Base-by-base conservation (phyloP, 2,797 vertebrate species). In the Chaetodon trifasciatus region DNA sequence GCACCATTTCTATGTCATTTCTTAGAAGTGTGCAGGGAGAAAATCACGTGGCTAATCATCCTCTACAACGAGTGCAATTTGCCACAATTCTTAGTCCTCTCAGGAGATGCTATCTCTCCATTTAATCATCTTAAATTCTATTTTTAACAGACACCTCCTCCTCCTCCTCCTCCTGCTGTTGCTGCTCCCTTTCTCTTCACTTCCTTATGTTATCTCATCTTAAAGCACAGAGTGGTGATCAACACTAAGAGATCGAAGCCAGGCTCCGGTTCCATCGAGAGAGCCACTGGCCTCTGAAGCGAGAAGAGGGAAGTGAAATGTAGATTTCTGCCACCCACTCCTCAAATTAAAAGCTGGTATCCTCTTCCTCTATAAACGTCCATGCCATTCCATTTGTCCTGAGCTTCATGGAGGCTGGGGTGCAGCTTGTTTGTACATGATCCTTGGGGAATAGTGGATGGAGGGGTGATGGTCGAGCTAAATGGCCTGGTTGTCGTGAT, bases 71-170 rank as follows among this genome's bases (percentile, higher is more conserved):
- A 10, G 4, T 47, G 42, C 47, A 86, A 82, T 80, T 88, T 77
- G 16, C 78, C 49, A 57, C 35, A 58, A 63, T 82, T 81, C 81
- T 24, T 7, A 21, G 32, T 61, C 73, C 35, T 82, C 58, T 40
- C n/a, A n/a, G 67, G 55, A 42, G 76, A 89, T 53, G 24, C 61
- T 3, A 61, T 78, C 67, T 71, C 85, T 78, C 57, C 74, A 66
- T 86, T 85, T 82, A 75, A 69, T 79, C 65, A 78, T 89, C 56
- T 81, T 74, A 56, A 83, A 73, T 67, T 81, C 77, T 87, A 83
- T 88, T 86, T 88, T 87, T 76, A 83, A 64, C 53, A 28, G 49
- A 70, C 78, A 57, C 39, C 55, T 5, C 64, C 66, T 74, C 71
- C 53, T 73, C 50, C 62, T 81, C 12, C 73, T 17, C 12, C 53